Evolutionary conservation across 2,113 vertebrate genomes (phyloP).

Genomic region (Heloderma charlesbogerti): DNA sequence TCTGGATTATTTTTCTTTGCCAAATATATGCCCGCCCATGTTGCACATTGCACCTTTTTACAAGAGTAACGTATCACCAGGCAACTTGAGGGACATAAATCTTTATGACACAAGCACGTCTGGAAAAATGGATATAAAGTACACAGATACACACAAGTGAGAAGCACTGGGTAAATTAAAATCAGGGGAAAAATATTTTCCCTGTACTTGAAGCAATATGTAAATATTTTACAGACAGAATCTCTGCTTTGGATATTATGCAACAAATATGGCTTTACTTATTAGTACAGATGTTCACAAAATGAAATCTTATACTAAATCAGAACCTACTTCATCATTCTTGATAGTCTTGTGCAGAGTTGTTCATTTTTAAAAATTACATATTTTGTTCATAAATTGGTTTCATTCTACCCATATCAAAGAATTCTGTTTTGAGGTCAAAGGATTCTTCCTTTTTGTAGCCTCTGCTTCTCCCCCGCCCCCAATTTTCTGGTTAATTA

Average conservation of each 20-base stretch:
- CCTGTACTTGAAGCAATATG: not conserved
- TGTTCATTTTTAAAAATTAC: no score
- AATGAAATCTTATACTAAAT: no score
- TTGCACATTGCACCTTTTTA: not conserved
- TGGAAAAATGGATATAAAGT: not conserved
- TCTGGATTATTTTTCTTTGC: not conserved
- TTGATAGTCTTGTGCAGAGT: no score
- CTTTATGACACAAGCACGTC: no score
- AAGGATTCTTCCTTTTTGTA: not conserved
- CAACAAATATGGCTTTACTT: no score
- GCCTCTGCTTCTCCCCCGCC: not conserved
- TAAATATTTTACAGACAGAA: not conserved
- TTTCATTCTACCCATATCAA: not conserved
- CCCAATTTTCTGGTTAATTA: not conserved
- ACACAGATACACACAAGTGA: not conserved
- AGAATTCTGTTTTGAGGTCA: not conserved
- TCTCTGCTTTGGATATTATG: no score
- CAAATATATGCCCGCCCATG: not conserved
- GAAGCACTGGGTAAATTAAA: not conserved
- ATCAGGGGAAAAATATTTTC: not conserved
- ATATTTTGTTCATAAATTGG: not conserved
- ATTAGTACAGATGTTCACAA: no score
- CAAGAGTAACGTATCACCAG: not conserved
- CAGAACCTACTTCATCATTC: no score
- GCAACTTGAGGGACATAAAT: no score